These are phyloP conservation scores for Calyptommatus sinebrachiatus DNA, from an alignment of 2,113 vertebrate species.

Conservation along the genomic window DNA sequence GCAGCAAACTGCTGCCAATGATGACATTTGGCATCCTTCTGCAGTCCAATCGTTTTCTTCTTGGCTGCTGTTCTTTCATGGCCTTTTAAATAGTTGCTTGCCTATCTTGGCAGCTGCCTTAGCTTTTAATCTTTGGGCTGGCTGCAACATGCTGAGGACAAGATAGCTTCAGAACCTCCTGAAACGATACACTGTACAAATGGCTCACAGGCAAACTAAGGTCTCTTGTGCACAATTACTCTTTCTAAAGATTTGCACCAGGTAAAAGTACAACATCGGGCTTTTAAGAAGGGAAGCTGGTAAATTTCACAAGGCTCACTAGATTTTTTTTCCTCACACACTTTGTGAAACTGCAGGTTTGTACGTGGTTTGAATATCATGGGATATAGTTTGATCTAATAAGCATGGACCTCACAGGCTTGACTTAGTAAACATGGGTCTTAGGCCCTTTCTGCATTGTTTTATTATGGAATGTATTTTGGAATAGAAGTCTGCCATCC, in stretches of 20 bases:
- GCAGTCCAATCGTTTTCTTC: neutral
- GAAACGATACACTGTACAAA: neutral
- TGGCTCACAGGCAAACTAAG: slow-evolving; percentile 19
- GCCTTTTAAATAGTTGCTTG: neutral
- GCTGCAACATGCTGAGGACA: slow-evolving; percentile 21
- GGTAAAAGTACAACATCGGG: neutral
- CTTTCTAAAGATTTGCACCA: neutral
- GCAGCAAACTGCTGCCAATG: neutral
- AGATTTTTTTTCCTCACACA: neutral
- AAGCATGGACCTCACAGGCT: too few species aligned
- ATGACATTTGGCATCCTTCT: neutral
- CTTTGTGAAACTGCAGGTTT: too few species aligned
- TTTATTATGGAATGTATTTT: too few species aligned
- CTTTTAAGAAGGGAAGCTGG: slow-evolving; percentile 6
- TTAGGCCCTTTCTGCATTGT: too few species aligned
- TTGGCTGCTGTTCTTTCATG: slow-evolving; percentile 3
- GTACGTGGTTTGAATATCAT: too few species aligned
- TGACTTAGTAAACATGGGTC: too few species aligned
- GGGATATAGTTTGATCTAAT: too few species aligned
- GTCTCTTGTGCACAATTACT: slow-evolving; percentile 8
- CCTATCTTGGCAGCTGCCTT: neutral
- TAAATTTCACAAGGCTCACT: neutral
- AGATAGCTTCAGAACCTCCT: slow-evolving; percentile 13
- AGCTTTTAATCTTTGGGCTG: slow-evolving; percentile 12
- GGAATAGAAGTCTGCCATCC: too few species aligned